Percentiles rank a stretch among this genome's conserved stretches.
Conservation (phyloP, 2,113 vertebrate species). For the Oostethus manadensis region DNA sequence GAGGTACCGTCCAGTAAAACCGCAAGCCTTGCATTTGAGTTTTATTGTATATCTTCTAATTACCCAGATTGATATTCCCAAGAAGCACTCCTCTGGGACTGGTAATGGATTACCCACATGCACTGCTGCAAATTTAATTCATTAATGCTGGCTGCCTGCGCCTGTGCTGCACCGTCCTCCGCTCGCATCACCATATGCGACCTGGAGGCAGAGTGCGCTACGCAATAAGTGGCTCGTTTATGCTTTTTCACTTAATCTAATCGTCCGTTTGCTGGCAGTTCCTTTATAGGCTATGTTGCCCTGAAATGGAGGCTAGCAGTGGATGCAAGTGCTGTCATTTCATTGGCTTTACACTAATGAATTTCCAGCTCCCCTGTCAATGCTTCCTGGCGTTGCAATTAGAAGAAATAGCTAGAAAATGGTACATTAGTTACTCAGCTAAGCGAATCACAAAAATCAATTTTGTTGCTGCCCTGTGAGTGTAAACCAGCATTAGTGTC, state of each 20-base stretch:
- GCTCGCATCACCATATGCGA: conserved; percentile 25
- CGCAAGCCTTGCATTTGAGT: conserved; percentile 46
- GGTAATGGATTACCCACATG: conserved; percentile 63
- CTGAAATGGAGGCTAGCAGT: conserved; percentile 24
- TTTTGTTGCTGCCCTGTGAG: conserved; percentile 40
- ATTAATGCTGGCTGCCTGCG: conserved; percentile 48
- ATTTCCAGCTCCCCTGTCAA: conserved; percentile 53
- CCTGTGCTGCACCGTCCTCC: conserved; percentile 15
- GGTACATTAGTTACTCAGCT: conserved; percentile 60
- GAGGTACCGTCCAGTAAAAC: conserved; percentile 33
- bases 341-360: conserved; percentile 47
- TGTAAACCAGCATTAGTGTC: conserved; percentile 31
- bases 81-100: conserved; percentile 48
- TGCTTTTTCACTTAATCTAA: conserved; percentile 35
- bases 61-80: conserved; percentile 59
- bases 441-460: conserved; percentile 54
- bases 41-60: conserved; percentile 48
- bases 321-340: conserved; percentile 52
- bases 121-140: conserved; percentile 62
- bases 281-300: conserved; percentile 21
- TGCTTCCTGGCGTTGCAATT: conserved; percentile 53
- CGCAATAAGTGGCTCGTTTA: conserved; percentile 56
- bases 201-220: conserved; percentile 49
- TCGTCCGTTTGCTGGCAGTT: conserved; percentile 30
- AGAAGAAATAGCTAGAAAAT: conserved; percentile 49